Evolutionary conservation across 23 tunicate genomes (phyloP), one percentile per base, ranked within the genome.

Genomic region (Styela clava): DNA sequence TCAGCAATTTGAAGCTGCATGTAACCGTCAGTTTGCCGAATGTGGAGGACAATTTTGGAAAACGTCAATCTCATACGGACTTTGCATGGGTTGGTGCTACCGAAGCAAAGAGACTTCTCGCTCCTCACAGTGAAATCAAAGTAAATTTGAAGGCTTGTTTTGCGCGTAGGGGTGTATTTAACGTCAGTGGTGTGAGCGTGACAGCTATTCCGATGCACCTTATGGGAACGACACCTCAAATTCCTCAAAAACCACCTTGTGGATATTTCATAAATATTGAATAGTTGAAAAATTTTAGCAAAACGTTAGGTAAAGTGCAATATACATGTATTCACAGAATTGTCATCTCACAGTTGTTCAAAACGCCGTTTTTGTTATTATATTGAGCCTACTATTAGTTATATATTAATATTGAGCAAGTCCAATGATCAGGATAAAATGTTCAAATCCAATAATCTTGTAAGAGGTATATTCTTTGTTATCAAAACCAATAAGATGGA

Each of bases 1-100:
- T 63, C 52, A 79, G 86, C 69, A 67, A 87, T 28, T 93, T 85
- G 68, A 69, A 84, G 32, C 80, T 93, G 16, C 31, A 73, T 1
- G 85, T 88, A 18, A 81, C 63, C 5, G 84, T 87, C 16, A 79
- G 84, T 51, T 86, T 81, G 18, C 62, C 84, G 74, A 74, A 78
- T 69, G 74, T 33, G 5, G 51, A 72, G 22, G 2, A 78, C 2
- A 79, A 82, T 37, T 29, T 37, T 35, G 81, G 74, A 1, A 76
- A 70, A 12, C 87, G 78, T 16, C 78, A 74, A 7, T 52, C 83
- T 2, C 67, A 68, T 27, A 69, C 79, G 30, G 61, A 64, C 35
- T 93, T 93, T 64, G 36, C 94, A 24, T 93, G 98, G 98, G 52
- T 74, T 1, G 93, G 89, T 34, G 81, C 69, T 35, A 86, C 93